Evolutionary conservation across 37 sponge, comb jelly and placozoan genomes (phyloP), one percentile per base, ranked within the genome.

Genomic region (Ephydatia muelleri): DNA sequence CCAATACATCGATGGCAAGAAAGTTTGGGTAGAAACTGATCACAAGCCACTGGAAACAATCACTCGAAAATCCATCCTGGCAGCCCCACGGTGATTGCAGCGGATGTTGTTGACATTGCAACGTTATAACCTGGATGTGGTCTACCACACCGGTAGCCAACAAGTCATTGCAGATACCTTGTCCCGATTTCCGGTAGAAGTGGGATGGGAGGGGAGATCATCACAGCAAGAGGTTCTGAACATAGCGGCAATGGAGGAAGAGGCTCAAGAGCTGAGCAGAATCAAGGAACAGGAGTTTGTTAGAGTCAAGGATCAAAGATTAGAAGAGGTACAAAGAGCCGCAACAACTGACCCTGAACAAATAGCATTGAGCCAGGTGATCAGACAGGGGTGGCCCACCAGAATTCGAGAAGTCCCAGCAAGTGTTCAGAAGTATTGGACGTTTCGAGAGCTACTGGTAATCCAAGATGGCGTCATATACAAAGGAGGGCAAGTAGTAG

Each of bases 11-110:
- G 13, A 73, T 49, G 88, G 88, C 23, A 23, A 26, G 9, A 48
- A 11, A 66, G 57, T 77, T 29, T 79, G 76, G 0, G n/a, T 75
- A 37, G 21, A 88, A 26, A 88, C 89, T 5, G 89, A 88, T 38
- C 84, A 88, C 72, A 88, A 88, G 73, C 89, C 89, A 25, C 38
- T 83, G 65, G 73, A 83, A 29, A 49, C 89, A 0, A 13, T 83
- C 12, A 49, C 83, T 14, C 76, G 79, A n/a, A 70, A 49, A 13
- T 82, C 82, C 65, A 83, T 28, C 47, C 76, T 83, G 22, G 73
- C 83, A 0, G 70, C 78, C 6, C 89, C 89, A 75, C 25, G 36
- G 38, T 6, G 79, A 67, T 30, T 82, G 27, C 89, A 83, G 83
- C 78, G 79, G 31, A 77, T 88, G 35, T 29, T 43, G 28, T 27